These are phyloP conservation scores for Spodoptera litura DNA, from an alignment of 1,140 invertebrate species.

Conservation along the genomic window DNA sequence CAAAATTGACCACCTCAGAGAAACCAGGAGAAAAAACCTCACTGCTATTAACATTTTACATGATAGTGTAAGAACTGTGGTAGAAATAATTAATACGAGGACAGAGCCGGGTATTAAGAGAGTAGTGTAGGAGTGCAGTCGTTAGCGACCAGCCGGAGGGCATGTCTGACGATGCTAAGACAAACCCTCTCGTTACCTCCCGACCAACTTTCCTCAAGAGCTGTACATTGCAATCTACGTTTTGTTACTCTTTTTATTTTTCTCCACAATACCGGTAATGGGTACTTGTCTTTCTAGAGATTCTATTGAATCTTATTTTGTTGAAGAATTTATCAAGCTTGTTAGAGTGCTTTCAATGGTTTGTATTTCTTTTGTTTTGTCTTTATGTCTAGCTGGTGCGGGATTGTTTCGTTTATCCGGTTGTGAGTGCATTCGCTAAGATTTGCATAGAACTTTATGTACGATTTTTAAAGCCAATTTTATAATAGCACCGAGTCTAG, in stretches of 20 bases:
- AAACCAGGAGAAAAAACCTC: too few species aligned
- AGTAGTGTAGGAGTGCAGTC: not conserved
- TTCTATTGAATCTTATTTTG: too few species aligned
- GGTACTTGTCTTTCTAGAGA: not conserved
- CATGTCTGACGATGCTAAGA: slow-evolving; percentile 8
- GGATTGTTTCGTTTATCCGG: too few species aligned
- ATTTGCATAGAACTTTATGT: too few species aligned
- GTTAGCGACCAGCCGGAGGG: not conserved
- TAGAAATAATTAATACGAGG: slow-evolving; percentile 5
- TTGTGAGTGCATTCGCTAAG: too few species aligned
- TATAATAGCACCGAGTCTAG: not conserved
- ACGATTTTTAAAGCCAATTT: too few species aligned
- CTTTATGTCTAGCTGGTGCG: too few species aligned
- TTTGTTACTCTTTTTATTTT: slow-evolving; percentile 2
- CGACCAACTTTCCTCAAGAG: slow-evolving; percentile 4
- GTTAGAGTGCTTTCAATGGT: too few species aligned
- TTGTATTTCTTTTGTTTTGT: too few species aligned
- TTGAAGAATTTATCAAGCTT: too few species aligned
- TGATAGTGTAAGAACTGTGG: not conserved
- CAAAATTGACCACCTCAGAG: too few species aligned
- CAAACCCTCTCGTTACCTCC: slow-evolving; percentile 1
- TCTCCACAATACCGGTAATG: not conserved
- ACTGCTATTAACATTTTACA: not conserved
- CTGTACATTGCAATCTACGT: not conserved
- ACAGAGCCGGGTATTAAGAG: not conserved